Evolutionary conservation across 2,888 invertebrate genomes (phyloP).

Genomic region (Andrena flavipes): DNA sequence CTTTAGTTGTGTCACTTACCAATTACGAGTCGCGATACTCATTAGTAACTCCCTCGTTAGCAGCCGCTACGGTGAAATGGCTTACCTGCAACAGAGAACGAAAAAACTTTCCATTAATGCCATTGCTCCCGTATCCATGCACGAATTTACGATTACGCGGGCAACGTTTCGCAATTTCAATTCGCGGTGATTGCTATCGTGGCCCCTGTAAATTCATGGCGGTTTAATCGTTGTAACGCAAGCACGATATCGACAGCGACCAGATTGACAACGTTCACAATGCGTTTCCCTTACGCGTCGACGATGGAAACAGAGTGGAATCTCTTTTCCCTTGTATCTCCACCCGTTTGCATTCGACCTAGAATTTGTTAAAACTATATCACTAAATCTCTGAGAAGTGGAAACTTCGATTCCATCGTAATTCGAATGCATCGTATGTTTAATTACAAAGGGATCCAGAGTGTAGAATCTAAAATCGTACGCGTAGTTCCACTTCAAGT

Average conservation of each 20-base stretch:
- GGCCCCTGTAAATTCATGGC: constrained; percentile 35
- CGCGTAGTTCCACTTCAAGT: not conserved
- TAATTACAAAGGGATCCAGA: too few relatives aligned
- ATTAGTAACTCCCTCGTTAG: not conserved
- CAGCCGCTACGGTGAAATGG: not conserved
- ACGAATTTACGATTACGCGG: constrained; percentile 34
- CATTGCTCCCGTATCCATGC: not conserved
- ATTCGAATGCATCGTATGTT: too few relatives aligned
- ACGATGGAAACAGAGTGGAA: not conserved
- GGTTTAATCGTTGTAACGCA: constrained; percentile 56
- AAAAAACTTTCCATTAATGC: constrained; percentile 35
- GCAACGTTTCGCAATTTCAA: constrained; percentile 44
- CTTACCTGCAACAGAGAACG: constrained; percentile 65
- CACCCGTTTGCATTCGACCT: not conserved
- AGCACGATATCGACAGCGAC: constrained; percentile 53
- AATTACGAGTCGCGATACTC: not conserved
- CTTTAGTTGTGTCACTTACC: constrained; percentile 28
- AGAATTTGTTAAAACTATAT: not conserved
- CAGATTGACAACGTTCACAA: constrained; percentile 44
- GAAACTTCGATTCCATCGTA: not conserved
- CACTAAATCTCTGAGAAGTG: not conserved
- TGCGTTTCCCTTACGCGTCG: not conserved
- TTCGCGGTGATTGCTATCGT: constrained; percentile 43
- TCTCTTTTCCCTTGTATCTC: not conserved
- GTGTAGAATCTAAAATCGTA: not conserved